phyloP scores from a whole-genome alignment of 2,113 vertebrate genomes.

The Papio anubis region DNA sequence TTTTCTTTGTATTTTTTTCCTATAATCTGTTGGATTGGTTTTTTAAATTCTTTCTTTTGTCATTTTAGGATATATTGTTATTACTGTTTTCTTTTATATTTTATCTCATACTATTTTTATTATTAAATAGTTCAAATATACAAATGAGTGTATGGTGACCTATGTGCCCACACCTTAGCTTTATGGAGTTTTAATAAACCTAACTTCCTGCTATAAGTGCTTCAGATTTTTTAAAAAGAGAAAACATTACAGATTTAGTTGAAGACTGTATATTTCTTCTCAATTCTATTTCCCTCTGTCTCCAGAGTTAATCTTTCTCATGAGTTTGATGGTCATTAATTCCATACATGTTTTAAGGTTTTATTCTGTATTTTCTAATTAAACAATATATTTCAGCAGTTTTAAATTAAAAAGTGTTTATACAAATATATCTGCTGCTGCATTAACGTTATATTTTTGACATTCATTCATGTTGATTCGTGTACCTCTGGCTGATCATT shows the following conservation, averaged over 20 bases:
- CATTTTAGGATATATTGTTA: not conserved
- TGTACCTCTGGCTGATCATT: not conserved
- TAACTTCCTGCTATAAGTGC: not conserved
- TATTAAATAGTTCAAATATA: not conserved
- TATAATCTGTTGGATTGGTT: not conserved
- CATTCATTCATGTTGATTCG: not conserved
- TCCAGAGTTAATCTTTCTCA: not conserved
- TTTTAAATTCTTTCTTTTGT: not conserved
- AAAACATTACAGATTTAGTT: not conserved
- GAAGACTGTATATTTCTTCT: not conserved
- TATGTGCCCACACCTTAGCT: not conserved
- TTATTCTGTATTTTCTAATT: not conserved
- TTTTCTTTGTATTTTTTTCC: not conserved
- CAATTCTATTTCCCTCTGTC: not conserved
- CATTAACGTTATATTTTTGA: not conserved
- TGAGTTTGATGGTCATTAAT: not conserved
- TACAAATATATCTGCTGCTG: not conserved
- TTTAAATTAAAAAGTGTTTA: slow-evolving; percentile 3
- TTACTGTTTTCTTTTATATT: not conserved
- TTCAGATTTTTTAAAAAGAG: not conserved
- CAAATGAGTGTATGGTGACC: not conserved
- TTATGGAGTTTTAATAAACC: not conserved
- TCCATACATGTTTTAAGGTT: not conserved
- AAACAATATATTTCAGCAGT: not conserved
- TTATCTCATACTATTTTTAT: slow-evolving; percentile 4